A percentile compares a stretch with the other conserved stretches of the same genome.
Evolutionary conservation across 1,140 invertebrate species (phyloP).

Genomic region (Zaprionus ornatus): DNA sequence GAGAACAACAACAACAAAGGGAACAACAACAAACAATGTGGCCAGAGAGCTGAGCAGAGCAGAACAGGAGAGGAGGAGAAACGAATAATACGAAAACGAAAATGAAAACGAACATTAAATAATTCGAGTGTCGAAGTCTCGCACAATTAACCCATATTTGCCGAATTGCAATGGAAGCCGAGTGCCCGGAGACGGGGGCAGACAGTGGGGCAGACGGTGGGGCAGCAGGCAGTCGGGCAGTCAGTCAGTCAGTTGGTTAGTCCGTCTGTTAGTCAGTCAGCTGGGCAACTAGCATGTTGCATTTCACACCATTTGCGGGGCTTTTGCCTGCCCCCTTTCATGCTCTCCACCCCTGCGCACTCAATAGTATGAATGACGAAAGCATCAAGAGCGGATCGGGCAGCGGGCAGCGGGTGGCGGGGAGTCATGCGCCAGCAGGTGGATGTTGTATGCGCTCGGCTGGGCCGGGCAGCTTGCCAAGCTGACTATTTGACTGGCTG

Average conservation of each 20-base stretch:
- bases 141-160: slow-evolving; percentile 78
- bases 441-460: slow-evolving; percentile 44
- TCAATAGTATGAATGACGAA: slow-evolving; percentile 78
- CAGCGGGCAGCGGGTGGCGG: background rate
- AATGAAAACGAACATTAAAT: slow-evolving; percentile 62
- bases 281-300: slow-evolving; percentile 64
- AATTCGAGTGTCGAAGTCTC: slow-evolving; percentile 68
- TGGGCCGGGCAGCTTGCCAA: slow-evolving; percentile 61
- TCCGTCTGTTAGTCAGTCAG: slow-evolving; percentile 14
- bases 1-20: slow-evolving; percentile 27
- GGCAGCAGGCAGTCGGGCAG: slow-evolving; percentile 17
- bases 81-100: slow-evolving; percentile 18
- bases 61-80: background rate
- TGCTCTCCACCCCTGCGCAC: slow-evolving; percentile 61
- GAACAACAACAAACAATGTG: slow-evolving; percentile 35
- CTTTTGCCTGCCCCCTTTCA: slow-evolving; percentile 23
- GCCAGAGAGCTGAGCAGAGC: background rate
- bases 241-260: slow-evolving; percentile 8
- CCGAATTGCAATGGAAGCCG: slow-evolving; percentile 59
- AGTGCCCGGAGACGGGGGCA: slow-evolving; percentile 1
- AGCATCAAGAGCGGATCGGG: slow-evolving; percentile 36
- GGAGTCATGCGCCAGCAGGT: slow-evolving; percentile 25
- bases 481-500: slow-evolving; percentile 47
- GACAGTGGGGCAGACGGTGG: slow-evolving; percentile 5
- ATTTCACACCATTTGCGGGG: slow-evolving; percentile 77